Evolutionary conservation across 1,140 invertebrate genomes (phyloP).

Genomic region (Leptoteleia sp.): DNA sequence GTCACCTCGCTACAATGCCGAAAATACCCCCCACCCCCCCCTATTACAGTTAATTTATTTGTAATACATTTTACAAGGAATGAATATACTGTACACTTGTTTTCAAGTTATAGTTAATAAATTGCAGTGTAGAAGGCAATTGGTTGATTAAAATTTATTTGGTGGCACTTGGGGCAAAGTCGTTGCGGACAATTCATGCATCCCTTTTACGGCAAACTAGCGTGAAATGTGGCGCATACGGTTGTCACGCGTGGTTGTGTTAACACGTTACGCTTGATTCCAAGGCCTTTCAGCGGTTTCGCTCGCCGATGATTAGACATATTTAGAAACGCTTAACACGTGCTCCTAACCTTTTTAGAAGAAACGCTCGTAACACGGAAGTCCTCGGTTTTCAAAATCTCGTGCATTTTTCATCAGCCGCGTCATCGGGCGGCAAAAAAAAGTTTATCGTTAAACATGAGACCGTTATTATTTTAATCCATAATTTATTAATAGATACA

Average conservation of each 20-base stretch:
- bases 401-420: constrained; percentile 2
- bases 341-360: constrained; percentile 52
- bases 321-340: constrained; percentile 59
- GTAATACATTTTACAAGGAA: constrained; percentile 8
- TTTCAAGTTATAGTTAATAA: constrained; percentile 50
- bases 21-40: no score
- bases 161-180: constrained; percentile 42
- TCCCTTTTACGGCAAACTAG: constrained; percentile 53
- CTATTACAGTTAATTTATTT: constrained; percentile 5
- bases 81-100: constrained; percentile 23
- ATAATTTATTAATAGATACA: constrained; percentile 19
- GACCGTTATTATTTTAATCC: constrained; percentile 13
- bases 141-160: constrained; percentile 55
- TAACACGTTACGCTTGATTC: constrained; percentile 50
- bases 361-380: constrained; percentile 29
- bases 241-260: constrained; percentile 47
- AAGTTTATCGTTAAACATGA: constrained; percentile 3
- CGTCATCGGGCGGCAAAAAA: not conserved
- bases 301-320: constrained; percentile 65
- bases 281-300: constrained; percentile 70
- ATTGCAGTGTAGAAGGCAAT: constrained; percentile 29
- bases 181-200: constrained; percentile 38
- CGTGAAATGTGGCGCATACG: constrained; percentile 56
- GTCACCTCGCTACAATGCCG: no score
- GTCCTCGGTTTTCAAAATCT: constrained; percentile 38